These are phyloP conservation scores for Gambusia holbrooki DNA, from an alignment of 2,113 vertebrate genomes.

Conservation along the genomic window DNA sequence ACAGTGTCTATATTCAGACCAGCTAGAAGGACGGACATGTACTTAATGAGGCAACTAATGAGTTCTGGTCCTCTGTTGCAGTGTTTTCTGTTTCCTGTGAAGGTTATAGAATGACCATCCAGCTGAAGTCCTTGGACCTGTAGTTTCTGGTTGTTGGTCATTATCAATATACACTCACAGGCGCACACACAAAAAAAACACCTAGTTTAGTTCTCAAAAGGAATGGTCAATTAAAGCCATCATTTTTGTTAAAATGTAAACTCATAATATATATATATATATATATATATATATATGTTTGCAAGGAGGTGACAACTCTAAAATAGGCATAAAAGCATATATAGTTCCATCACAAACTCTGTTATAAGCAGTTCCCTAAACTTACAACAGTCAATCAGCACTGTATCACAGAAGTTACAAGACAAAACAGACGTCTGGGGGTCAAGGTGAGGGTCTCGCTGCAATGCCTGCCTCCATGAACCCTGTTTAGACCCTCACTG, in stretches of 20 bases:
- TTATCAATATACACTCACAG: slow-evolving; percentile 10
- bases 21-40: slow-evolving; percentile 69
- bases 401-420: too few species aligned
- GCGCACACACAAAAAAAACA: background rate
- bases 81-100: slow-evolving; percentile 24
- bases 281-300: background rate
- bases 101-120: slow-evolving; percentile 47
- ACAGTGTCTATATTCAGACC: slow-evolving; percentile 62
- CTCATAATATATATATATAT: background rate
- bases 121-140: slow-evolving; percentile 31
- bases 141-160: background rate
- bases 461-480: too few species aligned
- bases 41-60: slow-evolving; percentile 75
- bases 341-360: too few species aligned
- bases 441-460: too few species aligned
- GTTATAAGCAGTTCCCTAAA: too few species aligned
- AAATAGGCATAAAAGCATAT: too few species aligned
- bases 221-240: background rate
- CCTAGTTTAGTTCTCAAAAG: background rate
- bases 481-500: too few species aligned
- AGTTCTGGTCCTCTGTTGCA: slow-evolving; percentile 64
- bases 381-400: too few species aligned
- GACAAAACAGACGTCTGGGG: too few species aligned
- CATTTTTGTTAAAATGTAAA: background rate
- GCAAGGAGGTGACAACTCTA: too few species aligned